A percentile compares a stretch with the other conserved stretches of the same genome.
These are phyloP conservation scores for Ptiloglossa arizonensis DNA, from an alignment of 1,140 invertebrate species.

Conservation along the genomic window DNA sequence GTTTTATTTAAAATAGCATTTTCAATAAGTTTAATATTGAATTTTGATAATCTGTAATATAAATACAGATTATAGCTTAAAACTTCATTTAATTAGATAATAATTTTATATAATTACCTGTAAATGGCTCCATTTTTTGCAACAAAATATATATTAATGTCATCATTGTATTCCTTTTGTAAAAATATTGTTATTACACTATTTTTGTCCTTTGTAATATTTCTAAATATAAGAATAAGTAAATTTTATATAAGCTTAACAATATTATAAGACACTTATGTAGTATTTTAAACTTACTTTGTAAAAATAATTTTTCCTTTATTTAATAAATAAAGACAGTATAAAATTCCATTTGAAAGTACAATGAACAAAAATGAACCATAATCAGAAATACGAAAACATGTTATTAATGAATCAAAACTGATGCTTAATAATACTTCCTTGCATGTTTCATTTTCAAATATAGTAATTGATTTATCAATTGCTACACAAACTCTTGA, in stretches of 20 bases:
- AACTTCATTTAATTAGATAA: background rate
- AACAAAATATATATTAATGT: constrained; percentile 51
- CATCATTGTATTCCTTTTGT: constrained; percentile 42
- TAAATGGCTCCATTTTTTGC: constrained; percentile 60
- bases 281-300: constrained; percentile 43
- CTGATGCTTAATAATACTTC: constrained; percentile 65
- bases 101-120: constrained; percentile 47
- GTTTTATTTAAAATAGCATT: constrained; percentile 33
- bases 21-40: constrained; percentile 50
- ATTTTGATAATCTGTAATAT: constrained; percentile 55
- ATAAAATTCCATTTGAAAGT: constrained; percentile 60
- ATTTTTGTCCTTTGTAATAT: constrained; percentile 39
- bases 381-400: constrained; percentile 69
- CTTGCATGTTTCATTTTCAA: constrained; percentile 70
- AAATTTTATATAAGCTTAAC: background rate
- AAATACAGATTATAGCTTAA: background rate
- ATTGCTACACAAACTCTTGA: constrained; percentile 71
- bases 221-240: constrained; percentile 35
- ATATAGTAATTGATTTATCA: constrained; percentile 75
- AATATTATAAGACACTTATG: constrained; percentile 6
- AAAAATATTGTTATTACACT: constrained; percentile 60
- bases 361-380: constrained; percentile 66
- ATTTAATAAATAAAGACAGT: constrained; percentile 69
- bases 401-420: constrained; percentile 68
- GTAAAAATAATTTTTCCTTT: constrained; percentile 65